Base-by-base conservation (phyloP, 1,140 invertebrate species). In the Anastatus disparis region DNA sequence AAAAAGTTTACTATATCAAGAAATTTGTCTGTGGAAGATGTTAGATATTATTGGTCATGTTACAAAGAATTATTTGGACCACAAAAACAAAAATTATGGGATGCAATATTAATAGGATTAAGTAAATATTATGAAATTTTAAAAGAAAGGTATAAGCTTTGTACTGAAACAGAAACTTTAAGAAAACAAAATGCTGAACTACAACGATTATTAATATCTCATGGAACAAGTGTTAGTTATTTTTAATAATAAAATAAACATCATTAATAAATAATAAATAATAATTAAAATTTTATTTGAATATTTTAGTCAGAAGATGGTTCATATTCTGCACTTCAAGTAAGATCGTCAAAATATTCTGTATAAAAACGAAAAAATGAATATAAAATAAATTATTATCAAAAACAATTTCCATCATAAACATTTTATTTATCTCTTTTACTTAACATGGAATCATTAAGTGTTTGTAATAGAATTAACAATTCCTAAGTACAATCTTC, bases 171-270 rank as follows among this genome's bases (percentile, higher is more conserved):
- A 0, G 79, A 87, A 46, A 81, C 78, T 38, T 65, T 89, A 17
- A 82, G 82, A n/a, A 82, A 77, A 67, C 88, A 89, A 77, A 90
- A 90, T 77, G 67, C 77, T 3, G 88, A 90, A 74, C 75, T 90
- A 26, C 81, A 84, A 55, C 83, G 84, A 71, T 78, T 89, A 20
- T 76, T 89, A 22, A 77, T 78, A 69, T 77, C 70, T 27, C 79
- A 85, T 31, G 74, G 69, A 12, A 13, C 50, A 13, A 70, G 77
- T 71, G 79, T 81, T 7, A 66, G 70, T 71, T 24, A 40, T 53
- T 31, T 24, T 13, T 24, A 48, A 9, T 15, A 29, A 29, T 40
- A 35, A 24, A 22, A 15, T 22, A 9, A 27, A 22, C 13, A 22
- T 31, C 20, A 76, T 69, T 72, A 38, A 65, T 12, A 68, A 42